Evolutionary conservation across 1,140 invertebrate genomes (phyloP).

Genomic region (Adoxophyes honmai): DNA sequence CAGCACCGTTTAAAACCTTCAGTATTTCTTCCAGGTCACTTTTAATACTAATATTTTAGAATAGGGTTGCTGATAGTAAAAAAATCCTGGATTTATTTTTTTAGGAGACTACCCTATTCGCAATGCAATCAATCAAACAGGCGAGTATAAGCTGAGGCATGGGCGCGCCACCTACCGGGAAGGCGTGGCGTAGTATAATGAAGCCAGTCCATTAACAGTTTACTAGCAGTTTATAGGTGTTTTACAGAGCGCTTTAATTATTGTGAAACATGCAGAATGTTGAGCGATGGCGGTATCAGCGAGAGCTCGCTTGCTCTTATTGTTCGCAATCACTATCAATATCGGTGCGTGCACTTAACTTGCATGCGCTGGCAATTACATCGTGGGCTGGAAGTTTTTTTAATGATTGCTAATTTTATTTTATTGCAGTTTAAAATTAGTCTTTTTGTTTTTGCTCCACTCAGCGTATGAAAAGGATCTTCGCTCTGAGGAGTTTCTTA

Average conservation of each 20-base stretch:
- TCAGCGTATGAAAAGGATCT: too few species aligned
- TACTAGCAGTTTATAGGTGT: conserved; percentile 64
- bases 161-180: conserved; percentile 57
- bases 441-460: too few species aligned
- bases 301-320: not conserved
- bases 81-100: too few species aligned
- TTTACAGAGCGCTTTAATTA: conserved; percentile 65
- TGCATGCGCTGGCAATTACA: conserved; percentile 7
- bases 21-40: too few species aligned
- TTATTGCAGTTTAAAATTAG: too few species aligned
- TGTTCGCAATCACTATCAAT: conserved; percentile 15
- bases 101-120: too few species aligned
- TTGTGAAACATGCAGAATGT: conserved; percentile 44
- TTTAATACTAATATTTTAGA: too few species aligned
- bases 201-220: conserved; percentile 57
- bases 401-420: too few species aligned
- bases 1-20: too few species aligned
- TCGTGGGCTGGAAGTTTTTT: not conserved
- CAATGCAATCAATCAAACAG: conserved; percentile 41
- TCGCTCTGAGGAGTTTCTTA: too few species aligned
- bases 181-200: conserved; percentile 54
- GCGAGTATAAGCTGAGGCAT: conserved; percentile 17
- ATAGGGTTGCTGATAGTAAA: too few species aligned
- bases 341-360: conserved; percentile 5
- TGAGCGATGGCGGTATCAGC: conserved; percentile 35